Conservation (phyloP, 2,113 vertebrate species). For the Pituophis catenifer region DNA sequence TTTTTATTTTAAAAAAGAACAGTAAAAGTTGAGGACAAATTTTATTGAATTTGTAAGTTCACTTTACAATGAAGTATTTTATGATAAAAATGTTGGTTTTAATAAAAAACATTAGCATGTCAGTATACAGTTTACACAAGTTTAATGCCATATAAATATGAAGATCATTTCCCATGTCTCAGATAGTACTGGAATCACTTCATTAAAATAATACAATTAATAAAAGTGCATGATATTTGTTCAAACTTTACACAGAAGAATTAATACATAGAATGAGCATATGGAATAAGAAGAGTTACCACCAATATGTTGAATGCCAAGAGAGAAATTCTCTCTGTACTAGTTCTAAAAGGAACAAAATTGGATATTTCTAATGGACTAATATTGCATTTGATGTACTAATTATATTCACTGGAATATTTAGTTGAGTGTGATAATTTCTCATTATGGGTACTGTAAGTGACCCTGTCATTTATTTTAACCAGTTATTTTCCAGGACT, state of each 20-base stretch:
- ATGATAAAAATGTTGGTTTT: conserved; percentile 51
- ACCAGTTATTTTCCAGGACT: background rate
- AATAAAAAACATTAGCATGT: conserved; percentile 34
- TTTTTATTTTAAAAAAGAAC: background rate
- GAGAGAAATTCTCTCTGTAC: conserved; percentile 14
- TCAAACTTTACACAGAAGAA: background rate
- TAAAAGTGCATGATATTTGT: conserved; percentile 38
- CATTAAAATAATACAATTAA: conserved; percentile 24
- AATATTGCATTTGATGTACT: background rate
- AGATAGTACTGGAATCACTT: conserved; percentile 58
- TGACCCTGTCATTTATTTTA: background rate
- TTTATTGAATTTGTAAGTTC: conserved; percentile 66
- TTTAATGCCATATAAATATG: conserved; percentile 41
- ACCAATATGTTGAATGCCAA: background rate
- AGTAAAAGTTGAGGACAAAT: conserved; percentile 44
- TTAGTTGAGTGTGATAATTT: background rate
- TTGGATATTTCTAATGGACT: background rate
- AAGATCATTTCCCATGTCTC: conserved; percentile 63
- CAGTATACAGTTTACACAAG: conserved; percentile 47
- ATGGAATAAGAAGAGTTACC: background rate
- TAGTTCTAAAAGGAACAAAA: background rate
- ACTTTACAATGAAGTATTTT: conserved; percentile 59
- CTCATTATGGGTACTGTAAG: background rate
- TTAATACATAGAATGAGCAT: conserved; percentile 1
- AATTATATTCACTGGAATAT: background rate